Percentiles rank a stretch among this genome's conserved stretches.
Evolutionary conservation across 2,113 vertebrate genomes (phyloP).

Genomic region (Stegastes partitus): DNA sequence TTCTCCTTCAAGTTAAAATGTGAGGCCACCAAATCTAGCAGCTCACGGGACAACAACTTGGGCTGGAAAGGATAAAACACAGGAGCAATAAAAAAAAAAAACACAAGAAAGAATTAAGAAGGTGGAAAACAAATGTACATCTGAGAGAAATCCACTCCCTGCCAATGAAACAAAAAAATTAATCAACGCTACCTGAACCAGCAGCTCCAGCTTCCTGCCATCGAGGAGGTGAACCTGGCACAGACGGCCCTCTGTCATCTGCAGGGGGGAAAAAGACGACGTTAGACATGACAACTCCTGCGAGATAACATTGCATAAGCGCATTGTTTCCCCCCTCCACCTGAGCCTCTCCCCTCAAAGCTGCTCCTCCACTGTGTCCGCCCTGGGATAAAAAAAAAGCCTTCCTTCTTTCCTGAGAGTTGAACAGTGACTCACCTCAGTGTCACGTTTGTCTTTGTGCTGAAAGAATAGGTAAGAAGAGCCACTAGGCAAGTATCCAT

Average conservation of each 20-base stretch:
- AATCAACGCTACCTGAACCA: constrained; percentile 91
- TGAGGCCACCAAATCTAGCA: constrained; percentile 95
- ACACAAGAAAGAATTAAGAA: background rate
- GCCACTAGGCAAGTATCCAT: constrained; percentile 10
- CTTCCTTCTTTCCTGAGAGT: background rate
- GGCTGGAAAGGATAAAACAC: constrained; percentile 83
- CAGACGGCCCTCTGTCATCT: constrained; percentile 98
- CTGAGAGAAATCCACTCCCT: too few relatives aligned
- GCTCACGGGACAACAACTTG: constrained; percentile 94
- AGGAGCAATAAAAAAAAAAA: background rate
- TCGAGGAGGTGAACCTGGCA: constrained; percentile 96
- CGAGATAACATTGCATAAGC: background rate
- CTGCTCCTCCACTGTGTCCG: background rate
- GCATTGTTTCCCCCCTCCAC: constrained; percentile 24
- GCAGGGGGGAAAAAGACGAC: constrained; percentile 66
- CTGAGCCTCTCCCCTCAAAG: background rate
- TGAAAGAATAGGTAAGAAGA: constrained; percentile 50
- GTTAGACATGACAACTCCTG: constrained; percentile 5
- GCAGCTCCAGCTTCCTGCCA: constrained; percentile 94
- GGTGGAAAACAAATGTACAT: too few relatives aligned
- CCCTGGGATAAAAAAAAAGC: constrained; percentile 7
- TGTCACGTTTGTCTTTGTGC: constrained; percentile 51
- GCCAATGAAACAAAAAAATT: background rate
- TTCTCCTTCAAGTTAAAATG: constrained; percentile 99
- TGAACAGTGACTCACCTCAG: constrained; percentile 24